Conservation (phyloP, 1,140 invertebrate species). For the Cydia splendana region DNA sequence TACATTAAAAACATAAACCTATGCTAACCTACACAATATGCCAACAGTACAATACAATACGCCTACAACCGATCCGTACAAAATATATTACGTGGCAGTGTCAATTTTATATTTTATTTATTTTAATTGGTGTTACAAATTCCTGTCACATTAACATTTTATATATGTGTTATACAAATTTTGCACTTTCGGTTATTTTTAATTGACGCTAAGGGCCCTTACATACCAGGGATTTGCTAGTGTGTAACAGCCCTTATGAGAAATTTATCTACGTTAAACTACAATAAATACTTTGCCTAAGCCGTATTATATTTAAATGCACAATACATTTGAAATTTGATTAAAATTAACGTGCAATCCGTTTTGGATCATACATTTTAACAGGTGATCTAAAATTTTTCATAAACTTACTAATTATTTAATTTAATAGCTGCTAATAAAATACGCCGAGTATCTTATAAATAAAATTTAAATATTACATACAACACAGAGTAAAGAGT, state of each 20-base stretch:
- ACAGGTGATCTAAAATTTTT: slow-evolving; percentile 19
- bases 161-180: slow-evolving; percentile 36
- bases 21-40: slow-evolving; percentile 42
- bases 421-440: slow-evolving; percentile 25
- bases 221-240: not conserved
- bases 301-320: slow-evolving; percentile 47
- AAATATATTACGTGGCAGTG: slow-evolving; percentile 47
- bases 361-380: slow-evolving; percentile 13
- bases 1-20: slow-evolving; percentile 29
- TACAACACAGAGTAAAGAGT: not conserved
- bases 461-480: not conserved
- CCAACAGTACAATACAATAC: slow-evolving; percentile 40
- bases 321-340: slow-evolving; percentile 16
- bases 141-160: slow-evolving; percentile 30
- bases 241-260: slow-evolving; percentile 24
- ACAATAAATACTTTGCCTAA: slow-evolving; percentile 44
- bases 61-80: slow-evolving; percentile 34
- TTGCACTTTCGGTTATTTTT: slow-evolving; percentile 39
- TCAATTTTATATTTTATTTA: slow-evolving; percentile 35
- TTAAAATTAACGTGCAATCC: slow-evolving; percentile 13
- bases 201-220: slow-evolving; percentile 36
- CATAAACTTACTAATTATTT: slow-evolving; percentile 11
- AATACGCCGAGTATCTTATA: slow-evolving; percentile 15
- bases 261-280: slow-evolving; percentile 20
- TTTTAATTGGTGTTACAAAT: slow-evolving; percentile 44